These are phyloP conservation scores for Vulpes lagopus DNA, from an alignment of 2,113 vertebrate species.

Conservation along the genomic window DNA sequence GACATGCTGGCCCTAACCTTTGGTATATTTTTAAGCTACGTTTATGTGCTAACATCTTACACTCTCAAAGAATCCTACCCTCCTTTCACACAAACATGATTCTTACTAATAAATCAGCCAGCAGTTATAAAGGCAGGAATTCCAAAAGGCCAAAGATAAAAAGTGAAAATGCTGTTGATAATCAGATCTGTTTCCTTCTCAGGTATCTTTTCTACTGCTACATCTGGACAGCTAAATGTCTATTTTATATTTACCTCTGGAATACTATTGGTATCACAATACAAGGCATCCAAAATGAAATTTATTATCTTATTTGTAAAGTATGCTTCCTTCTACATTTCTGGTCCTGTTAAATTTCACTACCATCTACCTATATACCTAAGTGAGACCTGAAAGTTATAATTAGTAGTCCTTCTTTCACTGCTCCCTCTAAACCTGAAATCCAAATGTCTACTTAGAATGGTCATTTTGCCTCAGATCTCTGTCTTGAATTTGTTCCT, in stretches of 20 bases:
- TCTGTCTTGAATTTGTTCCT: not conserved
- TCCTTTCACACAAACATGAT: not conserved
- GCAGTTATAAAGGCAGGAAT: not conserved
- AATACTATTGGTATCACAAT: not conserved
- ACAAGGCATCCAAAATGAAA: not conserved
- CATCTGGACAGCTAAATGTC: not conserved
- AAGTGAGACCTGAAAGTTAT: not conserved
- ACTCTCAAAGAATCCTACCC: not conserved
- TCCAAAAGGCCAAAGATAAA: not conserved
- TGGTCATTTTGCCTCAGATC: not conserved
- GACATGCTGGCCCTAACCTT: not conserved
- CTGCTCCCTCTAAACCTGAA: not conserved
- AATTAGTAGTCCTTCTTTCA: not conserved
- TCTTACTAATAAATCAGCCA: not conserved
- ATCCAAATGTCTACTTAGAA: not conserved
- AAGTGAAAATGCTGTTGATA: not conserved
- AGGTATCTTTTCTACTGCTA: not conserved
- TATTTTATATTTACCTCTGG: slow-evolving; percentile 30
- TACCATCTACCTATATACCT: not conserved
- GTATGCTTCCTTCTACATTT: not conserved
- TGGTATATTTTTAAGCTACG: slow-evolving; percentile 17
- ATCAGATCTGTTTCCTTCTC: not conserved
- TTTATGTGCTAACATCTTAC: slow-evolving; percentile 6
- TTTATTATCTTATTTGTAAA: not conserved
- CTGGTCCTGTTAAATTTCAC: not conserved